A percentile compares a stretch with the other conserved stretches of the same genome.
phyloP scores from a whole-genome alignment of 2,888 invertebrate species.

The Pristionchus arcanus region DNA sequence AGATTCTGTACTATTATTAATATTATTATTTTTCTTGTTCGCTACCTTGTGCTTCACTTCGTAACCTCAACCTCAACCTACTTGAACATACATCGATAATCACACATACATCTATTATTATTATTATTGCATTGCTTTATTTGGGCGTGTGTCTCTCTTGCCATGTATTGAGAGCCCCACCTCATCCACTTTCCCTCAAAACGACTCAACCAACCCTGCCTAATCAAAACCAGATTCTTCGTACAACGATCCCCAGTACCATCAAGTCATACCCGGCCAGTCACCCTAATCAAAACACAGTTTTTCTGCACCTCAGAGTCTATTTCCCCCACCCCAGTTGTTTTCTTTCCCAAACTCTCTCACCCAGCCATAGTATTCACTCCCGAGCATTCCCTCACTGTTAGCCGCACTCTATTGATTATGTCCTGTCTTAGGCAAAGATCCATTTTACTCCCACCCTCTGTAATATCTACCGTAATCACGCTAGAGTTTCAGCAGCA shows the following conservation, averaged over 20 bases:
- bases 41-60: not conserved
- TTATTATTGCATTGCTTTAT: not conserved
- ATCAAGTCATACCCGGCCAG: constrained; percentile 36
- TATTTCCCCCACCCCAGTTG: not conserved
- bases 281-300: constrained; percentile 22
- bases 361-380: constrained; percentile 41
- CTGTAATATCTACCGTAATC: constrained; percentile 21
- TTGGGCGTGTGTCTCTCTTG: constrained; percentile 39
- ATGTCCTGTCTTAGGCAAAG: constrained; percentile 39
- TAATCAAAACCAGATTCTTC: constrained; percentile 46
- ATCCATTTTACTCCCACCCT: not conserved
- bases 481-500: constrained; percentile 43
- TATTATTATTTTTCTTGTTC: not conserved
- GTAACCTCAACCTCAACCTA: constrained; percentile 19
- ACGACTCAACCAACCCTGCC: not conserved
- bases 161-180: constrained; percentile 42
- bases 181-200: not conserved
- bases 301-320: not conserved
- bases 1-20: not conserved
- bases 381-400: not conserved
- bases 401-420: not conserved
- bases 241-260: constrained; percentile 31
- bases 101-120: not conserved
- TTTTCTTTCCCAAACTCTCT: not conserved
- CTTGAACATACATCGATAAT: constrained; percentile 9